Base-by-base conservation (phyloP, 2,797 vertebrate species). In the Eulemur albifrons region DNA sequence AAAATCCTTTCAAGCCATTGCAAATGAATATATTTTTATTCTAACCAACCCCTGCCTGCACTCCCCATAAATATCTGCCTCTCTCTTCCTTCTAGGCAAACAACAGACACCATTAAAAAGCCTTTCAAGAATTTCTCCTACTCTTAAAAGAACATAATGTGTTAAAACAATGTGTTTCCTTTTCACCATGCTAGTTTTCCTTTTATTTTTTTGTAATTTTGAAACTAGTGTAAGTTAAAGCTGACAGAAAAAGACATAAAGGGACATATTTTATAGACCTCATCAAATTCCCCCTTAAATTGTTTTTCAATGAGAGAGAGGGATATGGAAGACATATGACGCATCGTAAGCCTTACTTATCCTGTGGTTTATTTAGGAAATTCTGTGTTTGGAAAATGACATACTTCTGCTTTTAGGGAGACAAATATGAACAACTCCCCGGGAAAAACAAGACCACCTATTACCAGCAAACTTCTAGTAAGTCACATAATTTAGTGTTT, bases 281-380 rank as follows among this genome's bases (percentile, higher is more conserved):
- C 57, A 35, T 48, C 61, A 84, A 63, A 32, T 95, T 50, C 85
- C 83, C 61, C 87, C 18, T 96, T 45, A 70, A 83, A 14, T 40
- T n/a, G 94, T 14, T 95, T 95, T 97, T 87, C 92, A 95, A 27
- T 40, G 57, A 93, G 70, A 83, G 43, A 86, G 92, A 70, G 89
- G 93, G 89, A 96, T 73, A 90, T 72, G 48, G 88, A 73, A 97
- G 85, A 97, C 77, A 90, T 25, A 97, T 40, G 63, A 95, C 84
- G 73, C 72, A 95, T 30, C 95, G 90, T 85, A 97, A 97, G 94
- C 88, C 70, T 95, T 95, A 96, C 94, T 93, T 97, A 95, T 67
- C 93, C 96, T 97, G 97, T 96, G 95, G 67, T 90, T 95, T 98
- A 90, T 75, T 96, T n/a, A 61, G 95, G 97, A 95, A 97, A 93